Evolutionary conservation across 2,113 vertebrate species (phyloP).

Genomic region (Lepus timidus): DNA sequence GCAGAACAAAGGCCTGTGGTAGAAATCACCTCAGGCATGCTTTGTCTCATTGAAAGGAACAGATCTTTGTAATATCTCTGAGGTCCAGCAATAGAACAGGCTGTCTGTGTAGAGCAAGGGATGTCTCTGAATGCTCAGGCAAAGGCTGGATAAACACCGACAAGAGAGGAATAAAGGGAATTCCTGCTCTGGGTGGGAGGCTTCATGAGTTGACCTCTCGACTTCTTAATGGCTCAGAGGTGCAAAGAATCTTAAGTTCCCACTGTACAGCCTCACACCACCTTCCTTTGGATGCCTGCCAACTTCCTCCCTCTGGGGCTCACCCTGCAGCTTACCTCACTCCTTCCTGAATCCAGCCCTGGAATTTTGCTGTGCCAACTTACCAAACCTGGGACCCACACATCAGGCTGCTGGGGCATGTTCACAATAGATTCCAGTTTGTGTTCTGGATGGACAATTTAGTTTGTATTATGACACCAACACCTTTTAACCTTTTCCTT

Average conservation of each 20-base stretch:
- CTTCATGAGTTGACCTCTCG: neutral
- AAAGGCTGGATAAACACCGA: neutral
- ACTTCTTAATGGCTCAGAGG: neutral
- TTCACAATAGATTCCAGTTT: neutral
- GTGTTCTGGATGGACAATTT: neutral
- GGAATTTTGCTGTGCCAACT: neutral
- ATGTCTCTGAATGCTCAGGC: neutral
- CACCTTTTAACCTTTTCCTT: neutral
- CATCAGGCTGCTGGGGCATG: neutral
- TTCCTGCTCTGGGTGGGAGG: constrained; percentile 15
- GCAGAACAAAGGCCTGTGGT: neutral
- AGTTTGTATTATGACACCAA: neutral
- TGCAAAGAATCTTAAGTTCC: neutral
- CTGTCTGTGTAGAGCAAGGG: neutral
- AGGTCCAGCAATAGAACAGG: neutral
- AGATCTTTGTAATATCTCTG: neutral
- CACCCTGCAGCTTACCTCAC: neutral
- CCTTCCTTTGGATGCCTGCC: constrained; percentile 27
- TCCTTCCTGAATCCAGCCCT: constrained; percentile 39
- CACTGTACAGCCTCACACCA: neutral
- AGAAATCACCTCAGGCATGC: neutral
- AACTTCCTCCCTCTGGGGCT: constrained; percentile 63
- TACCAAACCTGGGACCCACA: neutral
- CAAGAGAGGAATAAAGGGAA: neutral
- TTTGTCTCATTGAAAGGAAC: constrained; percentile 43